These are phyloP conservation scores for Heliothis subflexa DNA, from an alignment of 1,140 invertebrate species.

Conservation along the genomic window DNA sequence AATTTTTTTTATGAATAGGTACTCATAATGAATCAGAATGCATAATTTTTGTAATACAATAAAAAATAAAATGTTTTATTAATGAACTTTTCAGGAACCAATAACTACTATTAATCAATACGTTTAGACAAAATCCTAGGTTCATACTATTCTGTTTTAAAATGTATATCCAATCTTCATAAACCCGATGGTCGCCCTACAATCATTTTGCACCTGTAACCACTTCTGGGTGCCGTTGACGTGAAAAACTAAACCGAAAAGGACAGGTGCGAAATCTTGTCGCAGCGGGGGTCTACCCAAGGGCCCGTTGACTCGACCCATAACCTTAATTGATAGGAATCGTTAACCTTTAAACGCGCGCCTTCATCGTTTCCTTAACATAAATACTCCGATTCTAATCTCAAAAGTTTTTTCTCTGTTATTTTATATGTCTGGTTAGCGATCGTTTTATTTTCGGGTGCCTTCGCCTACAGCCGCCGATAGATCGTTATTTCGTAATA, in stretches of 20 bases:
- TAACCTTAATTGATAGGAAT: constrained; percentile 86
- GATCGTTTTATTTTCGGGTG: constrained; percentile 85
- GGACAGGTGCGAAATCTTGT: constrained; percentile 84
- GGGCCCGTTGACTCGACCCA: constrained; percentile 75
- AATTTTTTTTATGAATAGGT: too few relatives aligned
- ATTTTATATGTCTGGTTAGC: constrained; percentile 76
- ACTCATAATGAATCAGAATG: too few relatives aligned
- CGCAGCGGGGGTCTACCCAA: constrained; percentile 75
- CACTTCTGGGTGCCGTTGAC: constrained; percentile 70
- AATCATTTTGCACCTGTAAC: constrained; percentile 74
- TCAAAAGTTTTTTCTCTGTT: constrained; percentile 73
- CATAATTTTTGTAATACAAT: too few relatives aligned
- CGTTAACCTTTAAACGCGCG: constrained; percentile 82
- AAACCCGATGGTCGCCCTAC: constrained; percentile 53
- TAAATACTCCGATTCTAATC: constrained; percentile 84
- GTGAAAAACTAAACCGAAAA: constrained; percentile 76
- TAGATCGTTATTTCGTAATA: constrained; percentile 83
- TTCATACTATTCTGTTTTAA: background rate
- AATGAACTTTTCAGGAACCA: too few relatives aligned
- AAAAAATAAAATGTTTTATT: too few relatives aligned
- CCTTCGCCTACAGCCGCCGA: constrained; percentile 62
- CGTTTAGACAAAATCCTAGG: too few relatives aligned
- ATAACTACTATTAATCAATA: too few relatives aligned
- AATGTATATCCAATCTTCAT: constrained; percentile 53
- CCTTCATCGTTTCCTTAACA: constrained; percentile 78